Evolutionary conservation across 2,113 vertebrate genomes (phyloP), one percentile per base, ranked within the genome.

Genomic region (Scomber japonicus): DNA sequence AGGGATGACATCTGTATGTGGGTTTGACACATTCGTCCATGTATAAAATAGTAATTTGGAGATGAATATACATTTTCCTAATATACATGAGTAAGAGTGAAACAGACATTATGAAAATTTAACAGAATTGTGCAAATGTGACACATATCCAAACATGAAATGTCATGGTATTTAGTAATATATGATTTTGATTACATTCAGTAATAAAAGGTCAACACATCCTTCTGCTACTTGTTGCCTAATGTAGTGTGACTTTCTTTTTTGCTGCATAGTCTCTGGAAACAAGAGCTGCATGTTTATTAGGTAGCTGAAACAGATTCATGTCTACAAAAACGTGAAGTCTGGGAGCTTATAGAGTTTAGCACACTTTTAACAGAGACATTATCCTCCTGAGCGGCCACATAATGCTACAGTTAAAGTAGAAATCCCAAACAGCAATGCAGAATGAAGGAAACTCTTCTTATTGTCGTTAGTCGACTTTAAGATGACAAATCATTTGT

Each of bases 201-300:
- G 59, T 56, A 81, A 61, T 75, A 50, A 73, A 63, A 59, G 44
- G 21, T 55, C 72, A 65, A 46, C 69, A n/a, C 45, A 35, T 79
- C 3, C 11, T 63, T 57, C 21, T 59, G 48, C 60, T 7, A 13
- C 51, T 62, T 70, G 81, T 53, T 55, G 86, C 56, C 61, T 79
- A 76, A 82, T 60, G 76, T 44, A 53, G 75, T 45, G 44, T 77
- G 51, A 75, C 60, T 51, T 24, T 21, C 21, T 54, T 19, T 5
- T 24, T 17, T 70, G 64, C 68, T 65, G 64, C 21, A 15, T 55
- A 50, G 60, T 63, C 16, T 31, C 54, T 35, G 40, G 24, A 62
- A 75, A 54, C 40, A 5, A 44, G 71, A 68, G 75, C 69, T 71
- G 78, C 57, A 56, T 83, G 49, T 74, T 88, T 76, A 77, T 71